Base-by-base conservation (phyloP, 2,888 invertebrate genomes). In the Mamestra brassicae region DNA sequence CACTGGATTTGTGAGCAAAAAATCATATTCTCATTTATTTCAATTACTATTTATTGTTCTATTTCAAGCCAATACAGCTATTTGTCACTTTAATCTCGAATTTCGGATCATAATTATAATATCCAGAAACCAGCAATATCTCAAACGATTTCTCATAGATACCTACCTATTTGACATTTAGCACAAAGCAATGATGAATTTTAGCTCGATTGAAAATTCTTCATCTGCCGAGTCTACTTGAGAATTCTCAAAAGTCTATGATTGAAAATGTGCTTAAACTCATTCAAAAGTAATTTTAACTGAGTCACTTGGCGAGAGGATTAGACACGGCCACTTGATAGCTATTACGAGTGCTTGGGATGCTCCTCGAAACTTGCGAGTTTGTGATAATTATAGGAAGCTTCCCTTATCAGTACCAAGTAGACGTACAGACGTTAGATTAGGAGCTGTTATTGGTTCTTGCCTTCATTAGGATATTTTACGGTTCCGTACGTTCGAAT, bases 261-360 rank as follows among this genome's bases (percentile, higher is more conserved):
- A 65, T 26, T 90, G 50, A 62, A 91, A 92, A 90, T 89, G 88
- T 87, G 87, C 47, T 91, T 90, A 91, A 91, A 92, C 90, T 92
- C 86, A 90, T 92, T 92, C 87, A 70, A 82, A 91, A 93, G 90
- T 92, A 91, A 92, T 92, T 92, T 92, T 86, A 90, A 91, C 88
- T 90, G 87, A 80, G 83, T 83, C 86, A 83, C 83, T 79, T 85
- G 84, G 85, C 72, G 77, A 83, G 85, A 81, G 88, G 88, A 91
- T 92, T 91, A 91, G 88, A 88, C 85, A 74, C 85, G 85, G 85
- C 89, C 89, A 89, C 92, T 92, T 92, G 87, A 90, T 89, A 86
- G 90, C 90, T 89, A 91, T 92, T 91, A 92, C 78, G 80, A 83
- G 80, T 81, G 85, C 86, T 89, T 85, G 75, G 80, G 81, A 78